Conservation (phyloP, 2,888 invertebrate species). For the Idaea biselata region DNA sequence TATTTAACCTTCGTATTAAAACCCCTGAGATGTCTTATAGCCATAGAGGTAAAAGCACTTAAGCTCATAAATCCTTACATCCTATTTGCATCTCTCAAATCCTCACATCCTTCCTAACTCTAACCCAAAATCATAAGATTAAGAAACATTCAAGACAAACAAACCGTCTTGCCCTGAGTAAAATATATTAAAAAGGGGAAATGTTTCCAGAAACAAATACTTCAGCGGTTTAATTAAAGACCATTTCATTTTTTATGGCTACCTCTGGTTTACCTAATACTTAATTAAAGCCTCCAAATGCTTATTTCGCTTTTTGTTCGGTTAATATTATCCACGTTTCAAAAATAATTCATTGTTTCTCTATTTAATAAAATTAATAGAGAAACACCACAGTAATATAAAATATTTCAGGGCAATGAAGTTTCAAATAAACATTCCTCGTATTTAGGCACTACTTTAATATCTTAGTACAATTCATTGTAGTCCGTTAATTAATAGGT, state of each 20-base stretch:
- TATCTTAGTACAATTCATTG: background rate
- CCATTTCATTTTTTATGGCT: conserved; percentile 43
- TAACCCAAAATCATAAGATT: background rate
- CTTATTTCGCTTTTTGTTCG: background rate
- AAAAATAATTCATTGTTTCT: too few species aligned
- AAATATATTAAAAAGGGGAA: background rate
- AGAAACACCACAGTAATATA: too few species aligned
- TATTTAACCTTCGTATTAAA: too few species aligned
- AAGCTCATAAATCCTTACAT: background rate
- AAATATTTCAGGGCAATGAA: too few species aligned
- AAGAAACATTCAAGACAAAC: background rate
- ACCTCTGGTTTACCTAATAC: conserved; percentile 33
- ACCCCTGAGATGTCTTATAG: too few species aligned
- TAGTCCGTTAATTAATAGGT: background rate
- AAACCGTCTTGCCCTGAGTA: background rate
- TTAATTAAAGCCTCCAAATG: background rate
- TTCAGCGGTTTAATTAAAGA: conserved; percentile 47
- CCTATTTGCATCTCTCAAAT: background rate
- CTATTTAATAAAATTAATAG: too few species aligned
- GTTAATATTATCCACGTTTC: too few species aligned
- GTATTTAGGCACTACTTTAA: too few species aligned
- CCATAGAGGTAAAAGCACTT: background rate
- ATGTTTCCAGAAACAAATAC: conserved; percentile 26
- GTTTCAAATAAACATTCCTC: too few species aligned
- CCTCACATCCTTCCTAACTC: background rate